Conservation (phyloP, 2,113 vertebrate genomes). For the Vidua chalybeata region DNA sequence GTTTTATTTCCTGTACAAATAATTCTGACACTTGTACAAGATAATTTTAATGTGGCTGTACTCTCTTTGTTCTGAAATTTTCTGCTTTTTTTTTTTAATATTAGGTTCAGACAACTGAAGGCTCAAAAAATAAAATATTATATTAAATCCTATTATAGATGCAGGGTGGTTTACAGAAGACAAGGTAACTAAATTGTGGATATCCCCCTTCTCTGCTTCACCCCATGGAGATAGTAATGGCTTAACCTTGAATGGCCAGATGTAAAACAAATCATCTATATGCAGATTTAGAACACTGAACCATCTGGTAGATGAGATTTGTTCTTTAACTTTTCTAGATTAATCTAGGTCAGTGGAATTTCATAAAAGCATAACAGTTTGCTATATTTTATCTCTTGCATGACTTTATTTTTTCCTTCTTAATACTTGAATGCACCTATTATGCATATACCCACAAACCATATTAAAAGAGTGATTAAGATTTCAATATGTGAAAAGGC, state of each 20-base stretch:
- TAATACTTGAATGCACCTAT: neutral
- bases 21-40: neutral
- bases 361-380: neutral
- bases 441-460: neutral
- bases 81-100: neutral
- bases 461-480: neutral
- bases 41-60: neutral
- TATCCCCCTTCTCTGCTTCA: neutral
- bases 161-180: neutral
- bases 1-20: neutral
- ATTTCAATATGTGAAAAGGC: neutral
- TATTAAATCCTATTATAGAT: neutral
- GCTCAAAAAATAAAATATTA: neutral
- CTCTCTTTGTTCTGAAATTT: neutral
- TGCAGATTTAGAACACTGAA: neutral
- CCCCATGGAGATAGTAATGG: neutral
- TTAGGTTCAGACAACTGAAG: neutral
- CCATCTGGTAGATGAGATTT: neutral
- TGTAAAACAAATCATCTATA: neutral
- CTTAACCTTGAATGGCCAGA: neutral
- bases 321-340: neutral
- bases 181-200: neutral
- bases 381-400: neutral
- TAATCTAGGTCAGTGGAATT: neutral
- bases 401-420: neutral